Base-by-base conservation (phyloP, 2,888 invertebrate genomes). In the Catocala sponsa region DNA sequence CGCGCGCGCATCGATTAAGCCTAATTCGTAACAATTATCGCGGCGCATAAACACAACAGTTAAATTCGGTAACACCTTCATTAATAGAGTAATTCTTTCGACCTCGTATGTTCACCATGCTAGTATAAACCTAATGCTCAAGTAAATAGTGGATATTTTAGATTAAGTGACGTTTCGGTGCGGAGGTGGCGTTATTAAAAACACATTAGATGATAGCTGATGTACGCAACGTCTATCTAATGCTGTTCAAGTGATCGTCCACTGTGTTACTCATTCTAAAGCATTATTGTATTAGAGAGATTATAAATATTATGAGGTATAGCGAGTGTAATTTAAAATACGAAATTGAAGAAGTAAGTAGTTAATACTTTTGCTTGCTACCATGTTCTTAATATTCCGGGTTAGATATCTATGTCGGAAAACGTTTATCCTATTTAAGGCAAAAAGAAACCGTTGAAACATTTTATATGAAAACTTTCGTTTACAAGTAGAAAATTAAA, bases 1-100 rank as follows among this genome's bases (percentile, higher is more conserved):
- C 78, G 68, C 68, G 69, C 71, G 74, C 73, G 78, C 76, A 59
- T 68, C 66, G 59, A 83, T 86, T 85, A 86, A 65, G 74, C 82
- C 76, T 83, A 82, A 89, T 91, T 88, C 88, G 83, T 89, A 89
- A 88, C 87, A 89, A 91, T 91, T 89, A 90, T 89, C 84, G 80
- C 79, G 68, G 72, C 59, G 65, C 72, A 79, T 80, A 85, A 85
- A 84, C 84, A 86, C 84, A 83, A 85, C 83, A 81, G 80, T 88
- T 90, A 84, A 84, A 85, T 86, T 84, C 68, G 70, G 83, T 75
- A 90, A 90, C 90, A 88, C 88, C 90, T 90, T 86, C 82, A 90
- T 89, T 88, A 88, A 86, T 84, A 81, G 74, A 81, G 72, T 77
- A 76, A 79, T 76, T 74, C 63, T 71, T 70, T 69, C 58, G 61